Conservation (phyloP, 2,888 invertebrate genomes). For the Phasia obesa region DNA sequence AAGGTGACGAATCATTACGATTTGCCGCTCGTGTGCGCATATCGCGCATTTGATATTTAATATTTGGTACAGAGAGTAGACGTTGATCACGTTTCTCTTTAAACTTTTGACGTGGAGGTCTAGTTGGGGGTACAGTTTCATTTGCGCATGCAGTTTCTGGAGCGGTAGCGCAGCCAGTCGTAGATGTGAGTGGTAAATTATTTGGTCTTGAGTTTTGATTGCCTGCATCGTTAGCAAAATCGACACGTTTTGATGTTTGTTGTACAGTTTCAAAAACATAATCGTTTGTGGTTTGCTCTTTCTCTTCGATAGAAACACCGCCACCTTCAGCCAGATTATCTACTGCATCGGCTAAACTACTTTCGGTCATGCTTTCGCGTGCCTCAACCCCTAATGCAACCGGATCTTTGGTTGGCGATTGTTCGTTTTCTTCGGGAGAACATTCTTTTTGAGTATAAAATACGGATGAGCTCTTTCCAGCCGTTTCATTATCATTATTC, state of each 20-base stretch:
- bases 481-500: constrained; percentile 81
- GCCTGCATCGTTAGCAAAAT: constrained; percentile 79
- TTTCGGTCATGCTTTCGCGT: constrained; percentile 70
- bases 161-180: constrained; percentile 75
- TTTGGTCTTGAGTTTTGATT: constrained; percentile 84
- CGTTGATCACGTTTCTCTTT: constrained; percentile 86
- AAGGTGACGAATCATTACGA: constrained; percentile 82
- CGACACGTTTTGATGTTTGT: constrained; percentile 76
- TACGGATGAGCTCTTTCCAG: constrained; percentile 82
- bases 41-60: constrained; percentile 85
- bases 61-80: constrained; percentile 90
- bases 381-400: constrained; percentile 72
- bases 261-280: constrained; percentile 54
- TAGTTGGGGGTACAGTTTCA: constrained; percentile 83
- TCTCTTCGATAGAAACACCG: constrained; percentile 27
- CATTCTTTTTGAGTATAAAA: constrained; percentile 78
- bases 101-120: constrained; percentile 84
- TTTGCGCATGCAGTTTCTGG: constrained; percentile 26
- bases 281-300: constrained; percentile 1
- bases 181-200: constrained; percentile 84
- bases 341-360: constrained; percentile 44
- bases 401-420: constrained; percentile 69
- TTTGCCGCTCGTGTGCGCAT: constrained; percentile 77
- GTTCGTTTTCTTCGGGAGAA: constrained; percentile 75
- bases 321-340: constrained; percentile 37